Evolutionary conservation across 2,888 invertebrate species (phyloP), one percentile per base, ranked within the genome.

Genomic region (Drosophila atroscutellata): DNA sequence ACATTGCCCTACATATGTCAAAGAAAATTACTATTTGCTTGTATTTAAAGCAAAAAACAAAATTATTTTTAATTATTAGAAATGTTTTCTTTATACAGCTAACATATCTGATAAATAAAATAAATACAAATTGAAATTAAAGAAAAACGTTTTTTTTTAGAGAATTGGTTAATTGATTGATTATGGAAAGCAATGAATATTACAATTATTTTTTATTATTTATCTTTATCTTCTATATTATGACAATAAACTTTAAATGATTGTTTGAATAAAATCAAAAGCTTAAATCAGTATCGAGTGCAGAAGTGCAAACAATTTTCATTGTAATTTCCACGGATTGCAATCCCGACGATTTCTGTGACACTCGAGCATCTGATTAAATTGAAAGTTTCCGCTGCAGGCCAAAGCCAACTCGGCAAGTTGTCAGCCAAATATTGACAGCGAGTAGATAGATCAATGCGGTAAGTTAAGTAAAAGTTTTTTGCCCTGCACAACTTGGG

Each of bases 351-450:
- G 45, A 66, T 56, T 58, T 68, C 50, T 49, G 74, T 80, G 86
- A 80, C 83, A 85, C 54, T 83, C 42, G 60, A 72, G 70, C 72
- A 83, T 36, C 81, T 85, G 89, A 85, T 85, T 87, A 81, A 84
- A 84, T 84, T 80, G 69, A 83, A 85, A 85, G 75, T 89, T 89
- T 72, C 24, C 54, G 55, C 54, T 63, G 37, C 74, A 57, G 78
- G 52, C 74, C 26, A 50, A 67, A 68, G 1, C 7, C 26, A 52
- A 54, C 39, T 73, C 61, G 70, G 26, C 69, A 77, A 85, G 77
- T 77, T 81, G 87, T 85, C 87, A 81, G 81, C 80, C 85, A 79
- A 89, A 86, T 85, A 89, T 89, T 85, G 89, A 80, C 83, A 72
- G 66, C 64, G 54, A 57, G 63, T 65, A 65, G 74, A 86, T 86